These are phyloP conservation scores for Cydia strobilella DNA, from an alignment of 1,140 invertebrate genomes.

Conservation along the genomic window DNA sequence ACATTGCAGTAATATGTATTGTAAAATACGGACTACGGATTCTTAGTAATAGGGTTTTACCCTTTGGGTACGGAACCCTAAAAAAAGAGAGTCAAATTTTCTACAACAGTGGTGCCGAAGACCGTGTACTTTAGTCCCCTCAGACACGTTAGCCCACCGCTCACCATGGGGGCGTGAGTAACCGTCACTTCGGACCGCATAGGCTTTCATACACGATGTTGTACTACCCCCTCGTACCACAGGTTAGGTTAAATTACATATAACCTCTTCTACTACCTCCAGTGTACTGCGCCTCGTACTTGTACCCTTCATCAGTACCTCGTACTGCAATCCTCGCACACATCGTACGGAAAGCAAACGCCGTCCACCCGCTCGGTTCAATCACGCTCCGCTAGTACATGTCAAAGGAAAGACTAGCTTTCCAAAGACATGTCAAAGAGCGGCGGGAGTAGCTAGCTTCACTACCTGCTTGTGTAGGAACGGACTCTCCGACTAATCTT, in stretches of 20 bases:
- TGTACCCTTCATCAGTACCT: too few species aligned
- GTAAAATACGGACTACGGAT: too few species aligned
- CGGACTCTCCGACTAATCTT: neutral
- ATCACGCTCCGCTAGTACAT: neutral
- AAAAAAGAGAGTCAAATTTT: conserved; percentile 7
- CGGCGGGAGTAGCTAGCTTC: neutral
- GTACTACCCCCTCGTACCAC: neutral
- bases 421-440: neutral
- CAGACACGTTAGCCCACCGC: neutral
- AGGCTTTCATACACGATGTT: neutral
- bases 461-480: conserved; percentile 1
- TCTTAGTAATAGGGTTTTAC: too few species aligned
- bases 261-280: neutral
- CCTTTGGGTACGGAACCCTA: too few species aligned
- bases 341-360: neutral
- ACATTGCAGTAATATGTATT: too few species aligned
- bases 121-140: conserved; percentile 6
- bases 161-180: neutral
- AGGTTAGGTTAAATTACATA: too few species aligned
- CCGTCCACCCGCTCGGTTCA: neutral
- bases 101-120: conserved; percentile 7
- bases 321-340: neutral
- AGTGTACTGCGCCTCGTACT: too few species aligned
- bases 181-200: neutral
- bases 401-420: neutral